Percentiles rank a stretch among this genome's conserved stretches.
Conservation (phyloP, 2,888 invertebrate species). For the Gastrophysa polygoni region DNA sequence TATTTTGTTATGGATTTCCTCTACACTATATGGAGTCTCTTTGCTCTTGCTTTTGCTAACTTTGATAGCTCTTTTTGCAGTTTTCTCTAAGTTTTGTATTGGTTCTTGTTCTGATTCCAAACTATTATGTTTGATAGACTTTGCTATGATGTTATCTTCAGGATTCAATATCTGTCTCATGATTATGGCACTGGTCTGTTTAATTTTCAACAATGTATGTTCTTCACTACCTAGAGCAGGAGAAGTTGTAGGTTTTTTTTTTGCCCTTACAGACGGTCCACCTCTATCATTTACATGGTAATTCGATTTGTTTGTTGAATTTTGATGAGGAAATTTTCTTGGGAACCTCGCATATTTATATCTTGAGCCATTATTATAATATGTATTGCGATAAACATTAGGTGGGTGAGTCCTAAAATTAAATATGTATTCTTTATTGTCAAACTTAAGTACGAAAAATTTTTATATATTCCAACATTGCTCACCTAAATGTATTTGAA, state of each 20-base stretch:
- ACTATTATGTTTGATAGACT: constrained; percentile 1
- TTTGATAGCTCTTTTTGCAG: constrained; percentile 1
- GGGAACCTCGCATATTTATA: background rate
- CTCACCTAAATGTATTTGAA: too few species aligned
- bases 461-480: too few species aligned
- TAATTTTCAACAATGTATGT: constrained; percentile 50
- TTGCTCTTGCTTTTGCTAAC: constrained; percentile 13
- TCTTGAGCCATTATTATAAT: too few species aligned
- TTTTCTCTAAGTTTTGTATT: background rate
- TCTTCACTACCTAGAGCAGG: constrained; percentile 53
- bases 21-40: constrained; percentile 38
- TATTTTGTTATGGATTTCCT: constrained; percentile 53
- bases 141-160: constrained; percentile 20
- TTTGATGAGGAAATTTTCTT: too few species aligned
- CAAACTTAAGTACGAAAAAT: too few species aligned
- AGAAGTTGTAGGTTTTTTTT: constrained; percentile 18
- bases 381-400: too few species aligned
- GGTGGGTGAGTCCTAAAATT: too few species aligned
- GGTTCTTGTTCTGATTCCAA: background rate
- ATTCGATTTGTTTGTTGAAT: background rate
- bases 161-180: constrained; percentile 47
- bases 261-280: too few species aligned
- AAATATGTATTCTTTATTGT: too few species aligned
- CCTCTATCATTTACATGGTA: constrained; percentile 9
- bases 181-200: constrained; percentile 52